These are phyloP conservation scores for Harpalus rubripes DNA, from an alignment of 2,888 invertebrate species.

Conservation along the genomic window DNA sequence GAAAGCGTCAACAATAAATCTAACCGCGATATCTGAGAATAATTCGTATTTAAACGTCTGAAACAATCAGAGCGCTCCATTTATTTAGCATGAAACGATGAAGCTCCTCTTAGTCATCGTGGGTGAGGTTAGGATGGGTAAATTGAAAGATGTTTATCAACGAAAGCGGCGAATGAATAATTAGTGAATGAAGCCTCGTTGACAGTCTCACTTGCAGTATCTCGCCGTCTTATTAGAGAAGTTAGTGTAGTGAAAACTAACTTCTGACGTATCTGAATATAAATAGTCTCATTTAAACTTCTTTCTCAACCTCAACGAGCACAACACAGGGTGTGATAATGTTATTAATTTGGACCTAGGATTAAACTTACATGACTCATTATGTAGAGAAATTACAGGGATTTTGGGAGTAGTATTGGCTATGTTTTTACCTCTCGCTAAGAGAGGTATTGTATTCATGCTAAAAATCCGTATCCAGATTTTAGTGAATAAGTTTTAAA, in stretches of 20 bases:
- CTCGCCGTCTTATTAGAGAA: constrained; percentile 48
- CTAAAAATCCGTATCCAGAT: too few relatives aligned
- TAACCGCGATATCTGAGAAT: too few relatives aligned
- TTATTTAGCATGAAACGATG: constrained; percentile 22
- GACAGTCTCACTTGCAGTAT: constrained; percentile 52
- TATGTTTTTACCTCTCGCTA: too few relatives aligned
- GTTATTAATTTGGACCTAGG: constrained; percentile 33
- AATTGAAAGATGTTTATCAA: constrained; percentile 58
- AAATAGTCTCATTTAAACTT: constrained; percentile 59
- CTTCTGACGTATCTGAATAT: constrained; percentile 60
- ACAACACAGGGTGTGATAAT: constrained; percentile 20
- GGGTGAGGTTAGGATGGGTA: constrained; percentile 26
- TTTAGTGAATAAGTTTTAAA: too few relatives aligned
- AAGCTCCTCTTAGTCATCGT: background rate
- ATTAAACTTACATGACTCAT: constrained; percentile 35
- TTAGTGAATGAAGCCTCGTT: constrained; percentile 50
- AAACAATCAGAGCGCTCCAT: constrained; percentile 14
- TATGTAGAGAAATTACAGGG: background rate
- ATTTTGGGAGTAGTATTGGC: too few relatives aligned
- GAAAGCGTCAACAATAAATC: too few relatives aligned
- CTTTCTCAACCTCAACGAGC: constrained; percentile 4
- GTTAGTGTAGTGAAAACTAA: constrained; percentile 52
- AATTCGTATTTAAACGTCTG: background rate
- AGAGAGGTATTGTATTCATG: too few relatives aligned
- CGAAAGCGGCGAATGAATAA: constrained; percentile 39